Evolutionary conservation across 2,113 vertebrate genomes (phyloP).

Genomic region (Pterocles orientalis): DNA sequence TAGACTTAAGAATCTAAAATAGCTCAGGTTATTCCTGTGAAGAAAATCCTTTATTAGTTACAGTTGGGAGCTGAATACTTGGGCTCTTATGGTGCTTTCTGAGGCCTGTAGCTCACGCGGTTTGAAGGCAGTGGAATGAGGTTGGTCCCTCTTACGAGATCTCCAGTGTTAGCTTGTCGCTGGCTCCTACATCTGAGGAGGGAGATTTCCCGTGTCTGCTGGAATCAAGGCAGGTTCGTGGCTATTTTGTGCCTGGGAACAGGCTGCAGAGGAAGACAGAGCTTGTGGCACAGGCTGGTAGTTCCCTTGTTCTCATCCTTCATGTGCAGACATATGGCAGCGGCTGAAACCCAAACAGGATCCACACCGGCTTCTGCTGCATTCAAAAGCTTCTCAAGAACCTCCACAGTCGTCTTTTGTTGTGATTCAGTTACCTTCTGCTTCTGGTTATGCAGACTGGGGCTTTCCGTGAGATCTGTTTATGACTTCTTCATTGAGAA

Average conservation of each 20-base stretch:
- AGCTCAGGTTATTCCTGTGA: neutral
- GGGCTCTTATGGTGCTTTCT: neutral
- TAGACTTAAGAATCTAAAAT: neutral
- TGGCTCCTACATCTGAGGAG: neutral
- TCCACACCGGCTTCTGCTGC: neutral
- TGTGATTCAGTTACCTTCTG: neutral
- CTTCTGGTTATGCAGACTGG: neutral
- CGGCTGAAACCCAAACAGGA: neutral
- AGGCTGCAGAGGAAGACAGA: neutral
- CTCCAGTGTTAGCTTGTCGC: neutral
- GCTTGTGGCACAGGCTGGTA: neutral
- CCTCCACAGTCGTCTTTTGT: neutral
- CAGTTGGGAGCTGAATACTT: neutral
- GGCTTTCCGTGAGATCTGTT: neutral
- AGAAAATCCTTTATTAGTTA: conserved; percentile 4
- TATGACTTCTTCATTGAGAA: neutral
- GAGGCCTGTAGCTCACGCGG: neutral
- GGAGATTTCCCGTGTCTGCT: neutral
- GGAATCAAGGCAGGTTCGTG: neutral
- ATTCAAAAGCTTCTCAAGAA: neutral
- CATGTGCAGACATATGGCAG: neutral
- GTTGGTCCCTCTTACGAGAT: neutral
- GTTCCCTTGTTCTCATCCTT: neutral
- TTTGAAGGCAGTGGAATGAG: neutral
- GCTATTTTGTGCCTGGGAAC: neutral